Base-by-base conservation (phyloP, 2,888 invertebrate genomes). In the Plagodis dolabraria region DNA sequence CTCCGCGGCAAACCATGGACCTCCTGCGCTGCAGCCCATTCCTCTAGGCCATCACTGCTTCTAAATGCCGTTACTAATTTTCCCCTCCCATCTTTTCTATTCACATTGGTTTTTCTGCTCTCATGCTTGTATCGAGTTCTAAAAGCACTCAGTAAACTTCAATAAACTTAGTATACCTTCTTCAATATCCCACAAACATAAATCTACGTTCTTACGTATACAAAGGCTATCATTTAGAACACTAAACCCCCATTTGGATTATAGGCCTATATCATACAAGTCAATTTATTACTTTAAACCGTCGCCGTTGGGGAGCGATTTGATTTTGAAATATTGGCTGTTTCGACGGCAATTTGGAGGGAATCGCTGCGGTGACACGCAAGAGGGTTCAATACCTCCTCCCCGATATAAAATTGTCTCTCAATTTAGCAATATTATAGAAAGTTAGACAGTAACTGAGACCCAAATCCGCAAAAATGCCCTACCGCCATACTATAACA, bases 241-340 rank as follows among this genome's bases (percentile, higher is more conserved):
- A 60, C 52, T 35, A 55, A 53, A 58, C 35, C 59, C 45, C 66
- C 61, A 64, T 68, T 64, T 61, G 63, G 61, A 63, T 57, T 53
- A 56, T 55, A 54, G 55, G 58, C 57, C 59, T 64, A 45, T 48
- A 59, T 51, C 57, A 63, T 53, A 63, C 60, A 60, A 58, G 64
- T 70, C 78, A 74, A 84, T 81, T 79, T 82, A 79, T 78, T 76
- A 75, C 75, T 79, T 79, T 74, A 80, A 82, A 79, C 72, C 72
- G 78, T 70, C 78, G 79, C 72, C 79, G 72, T 74, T 73, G 62
- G 76, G 77, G 75, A 75, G 69, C 80, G 71, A 82, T 83, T 80
- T 76, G 83, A 82, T 83, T 83, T 82, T 82, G 82, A 83, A 83
- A 82, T 85, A 84, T 82, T 73, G 81, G 75, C 75, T 73, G 74